These are phyloP conservation scores for Neoniphon sammara DNA, from an alignment of 2,797 vertebrate species.

Conservation along the genomic window DNA sequence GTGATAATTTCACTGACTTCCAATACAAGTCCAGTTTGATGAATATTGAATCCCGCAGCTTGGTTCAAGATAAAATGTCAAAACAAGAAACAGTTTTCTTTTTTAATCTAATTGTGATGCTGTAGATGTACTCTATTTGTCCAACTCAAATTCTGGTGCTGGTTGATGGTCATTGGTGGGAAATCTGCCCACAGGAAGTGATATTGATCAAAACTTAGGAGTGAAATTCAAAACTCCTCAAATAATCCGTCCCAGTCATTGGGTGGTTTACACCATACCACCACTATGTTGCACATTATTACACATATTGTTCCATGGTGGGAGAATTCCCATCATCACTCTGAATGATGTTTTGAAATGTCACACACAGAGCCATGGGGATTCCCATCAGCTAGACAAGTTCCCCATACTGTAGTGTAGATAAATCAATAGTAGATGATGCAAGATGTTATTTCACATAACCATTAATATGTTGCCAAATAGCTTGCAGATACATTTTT, in stretches of 20 bases:
- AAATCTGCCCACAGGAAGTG: too few species aligned
- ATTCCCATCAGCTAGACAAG: background rate
- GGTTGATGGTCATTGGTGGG: too few species aligned
- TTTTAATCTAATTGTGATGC: too few species aligned
- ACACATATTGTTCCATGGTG: background rate
- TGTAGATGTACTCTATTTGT: too few species aligned
- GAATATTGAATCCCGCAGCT: too few species aligned
- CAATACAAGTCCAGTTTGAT: background rate
- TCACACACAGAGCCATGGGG: background rate
- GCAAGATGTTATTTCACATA: too few species aligned
- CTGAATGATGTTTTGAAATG: constrained; percentile 9
- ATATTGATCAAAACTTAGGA: too few species aligned
- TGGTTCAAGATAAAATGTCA: background rate
- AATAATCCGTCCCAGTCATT: background rate
- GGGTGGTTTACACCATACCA: background rate
- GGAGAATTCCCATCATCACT: constrained; percentile 5
- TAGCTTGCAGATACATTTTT: too few species aligned
- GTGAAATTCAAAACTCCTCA: too few species aligned
- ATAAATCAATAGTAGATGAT: background rate
- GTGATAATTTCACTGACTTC: background rate
- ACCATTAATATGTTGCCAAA: too few species aligned
- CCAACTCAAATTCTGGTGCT: too few species aligned
- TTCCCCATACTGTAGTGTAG: background rate
- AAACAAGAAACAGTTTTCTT: background rate
- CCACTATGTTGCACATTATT: too few species aligned